Base-by-base conservation (phyloP, 2,797 vertebrate genomes). In the Coccyzus lansbergi region DNA sequence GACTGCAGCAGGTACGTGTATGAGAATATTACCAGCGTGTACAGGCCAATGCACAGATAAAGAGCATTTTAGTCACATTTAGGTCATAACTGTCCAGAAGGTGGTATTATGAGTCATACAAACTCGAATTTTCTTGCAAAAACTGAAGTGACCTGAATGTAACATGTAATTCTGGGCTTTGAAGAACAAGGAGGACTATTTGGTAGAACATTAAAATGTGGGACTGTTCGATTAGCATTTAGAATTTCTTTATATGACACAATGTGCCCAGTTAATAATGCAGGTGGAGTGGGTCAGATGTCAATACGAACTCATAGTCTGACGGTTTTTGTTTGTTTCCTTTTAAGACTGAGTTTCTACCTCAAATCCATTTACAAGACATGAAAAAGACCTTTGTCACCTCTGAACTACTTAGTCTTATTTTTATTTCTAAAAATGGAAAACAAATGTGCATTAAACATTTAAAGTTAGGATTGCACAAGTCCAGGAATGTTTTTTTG, bases 71-170 rank as follows among this genome's bases (percentile, higher is more conserved):
- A 92, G 86, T 92, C 86, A 94, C 42, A 78, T 81, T 92, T 93
- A 91, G 67, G 81, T 94, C 76, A 88, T 60, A 80, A 70, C 29
- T 88, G 83, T 85, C 86, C 86, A 92, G 64, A 38, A 92, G 82
- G 80, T 74, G 55, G 67, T 86, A 80, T 68, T 83, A 90, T 94
- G 93, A 97, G 74, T 97, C 96, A 96, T 80, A 94, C 62, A 55
- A 86, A 86, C 26, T 64, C 38, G 11, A 86, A 26, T 8, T 70
- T 90, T 92, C 60, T 84, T 13, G 18, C 56, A 55, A 42, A 92
- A 88, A 60, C 22, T 60, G 1, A 71, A 80, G 24, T 62, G 28
- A 71, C 19, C 15, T 46, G 26, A 76, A 44, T 15, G 15, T 68
- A 49, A 8, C 6, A 44, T 51, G 8, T 4, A 74, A 19, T n/a